phyloP scores from a whole-genome alignment of 2,888 invertebrate species.

The Macroteleia sp. region DNA sequence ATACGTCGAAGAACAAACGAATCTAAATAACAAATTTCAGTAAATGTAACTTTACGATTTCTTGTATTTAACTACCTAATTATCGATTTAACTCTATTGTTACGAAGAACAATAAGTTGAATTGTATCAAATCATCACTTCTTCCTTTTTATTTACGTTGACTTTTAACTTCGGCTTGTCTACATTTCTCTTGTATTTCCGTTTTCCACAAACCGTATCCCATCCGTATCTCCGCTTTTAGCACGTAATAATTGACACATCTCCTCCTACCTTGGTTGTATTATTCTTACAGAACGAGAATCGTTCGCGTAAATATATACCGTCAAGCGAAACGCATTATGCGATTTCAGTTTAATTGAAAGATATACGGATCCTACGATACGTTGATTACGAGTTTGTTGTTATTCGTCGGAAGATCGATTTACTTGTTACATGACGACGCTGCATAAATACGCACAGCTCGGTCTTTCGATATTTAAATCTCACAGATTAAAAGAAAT shows the following conservation, averaged over 20 bases:
- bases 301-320: slow-evolving; percentile 66
- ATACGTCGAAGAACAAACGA: too few relatives aligned
- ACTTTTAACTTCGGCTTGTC: slow-evolving; percentile 34
- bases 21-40: too few relatives aligned
- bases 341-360: slow-evolving; percentile 75
- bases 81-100: too few relatives aligned
- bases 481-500: slow-evolving; percentile 21
- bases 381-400: slow-evolving; percentile 55
- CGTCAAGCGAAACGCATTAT: slow-evolving; percentile 70
- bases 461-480: slow-evolving; percentile 23
- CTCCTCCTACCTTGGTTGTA: slow-evolving; percentile 68
- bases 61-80: too few relatives aligned
- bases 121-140: slow-evolving; percentile 83
- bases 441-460: slow-evolving; percentile 22
- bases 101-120: too few relatives aligned
- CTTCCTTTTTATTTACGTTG: slow-evolving; percentile 77
- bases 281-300: slow-evolving; percentile 72
- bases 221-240: slow-evolving; percentile 66
- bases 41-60: too few relatives aligned
- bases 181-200: slow-evolving; percentile 17
- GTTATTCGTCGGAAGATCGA: slow-evolving; percentile 46
- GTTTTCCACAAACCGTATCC: slow-evolving; percentile 31
- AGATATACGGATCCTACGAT: slow-evolving; percentile 61
- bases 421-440: slow-evolving; percentile 40
- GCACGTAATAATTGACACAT: slow-evolving; percentile 71